Base-by-base conservation (phyloP, 2,888 invertebrate species). In the Celastrina argiolus region DNA sequence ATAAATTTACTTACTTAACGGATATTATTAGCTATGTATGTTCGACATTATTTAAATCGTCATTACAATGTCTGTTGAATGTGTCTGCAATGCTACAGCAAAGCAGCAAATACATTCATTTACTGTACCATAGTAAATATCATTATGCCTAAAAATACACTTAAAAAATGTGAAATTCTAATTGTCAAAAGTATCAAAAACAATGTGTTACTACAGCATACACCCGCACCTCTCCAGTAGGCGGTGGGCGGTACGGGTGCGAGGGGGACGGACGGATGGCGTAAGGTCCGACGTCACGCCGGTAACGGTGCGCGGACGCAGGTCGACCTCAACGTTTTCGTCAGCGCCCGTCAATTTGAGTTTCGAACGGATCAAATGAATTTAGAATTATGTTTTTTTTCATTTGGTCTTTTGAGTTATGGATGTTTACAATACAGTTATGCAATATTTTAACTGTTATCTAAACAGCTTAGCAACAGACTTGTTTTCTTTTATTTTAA, bases 221-320 rank as follows among this genome's bases (percentile, higher is more conserved):
- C 61, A 69, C 73, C 70, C 79, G 74, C 79, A 81, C 77, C 77
- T 77, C 76, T 51, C 51, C 77, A 78, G 61, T 64, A 74, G 86
- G 87, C 85, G 87, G 80, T 74, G 75, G 76, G 81, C 76, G 83
- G 73, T 74, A 78, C 74, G 81, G 42, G 45, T 71, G 74, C 63
- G 79, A 89, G 74, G 66, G 84, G 81, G 85, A 85, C 73, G 65
- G 75, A 66, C 28, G 69, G 70, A 78, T 64, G 69, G 68, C 63
- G 68, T 63, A 69, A 71, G 74, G 74, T 70, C 68, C 79, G 75
- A 70, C 74, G 66, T 45, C 67, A 71, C 72, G 67, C 72, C 72
- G 67, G 72, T 88, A 87, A 87, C 88, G 88, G 85, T 81, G 83
- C 84, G 85, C 85, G 71, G 68, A 73, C 76, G 76, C 80, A 76